phyloP scores from a whole-genome alignment of 2,797 vertebrate species.

The Odontamblyopus lacepedii region DNA sequence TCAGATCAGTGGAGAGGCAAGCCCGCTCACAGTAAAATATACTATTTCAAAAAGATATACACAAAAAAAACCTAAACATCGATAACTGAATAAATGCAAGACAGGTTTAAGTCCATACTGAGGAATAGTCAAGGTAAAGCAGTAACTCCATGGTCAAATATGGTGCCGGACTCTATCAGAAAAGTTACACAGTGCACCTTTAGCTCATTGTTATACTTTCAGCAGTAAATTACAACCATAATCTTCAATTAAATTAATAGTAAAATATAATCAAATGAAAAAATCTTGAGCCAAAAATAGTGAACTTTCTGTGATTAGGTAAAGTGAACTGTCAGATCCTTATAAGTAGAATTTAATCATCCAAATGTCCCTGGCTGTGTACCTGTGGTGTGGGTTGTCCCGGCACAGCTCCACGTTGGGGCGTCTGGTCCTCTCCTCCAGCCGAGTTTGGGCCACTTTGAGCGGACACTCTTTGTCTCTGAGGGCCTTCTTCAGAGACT shows the following conservation, averaged over 20 bases:
- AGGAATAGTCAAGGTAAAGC: not conserved
- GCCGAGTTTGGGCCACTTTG: constrained; percentile 91
- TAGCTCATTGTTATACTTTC: not conserved
- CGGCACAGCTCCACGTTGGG: constrained; percentile 91
- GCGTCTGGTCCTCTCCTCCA: constrained; percentile 88
- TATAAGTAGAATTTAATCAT: not conserved
- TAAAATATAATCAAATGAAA: no score
- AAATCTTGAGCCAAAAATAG: not conserved
- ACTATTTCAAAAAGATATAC: no score
- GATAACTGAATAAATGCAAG: no score
- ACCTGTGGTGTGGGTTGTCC: constrained; percentile 88
- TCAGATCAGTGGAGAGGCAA: no score
- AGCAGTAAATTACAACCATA: not conserved
- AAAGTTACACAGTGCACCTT: not conserved
- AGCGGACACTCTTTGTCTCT: constrained; percentile 85
- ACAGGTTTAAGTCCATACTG: no score
- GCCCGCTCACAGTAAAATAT: no score
- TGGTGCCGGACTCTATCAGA: not conserved
- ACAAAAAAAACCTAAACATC: no score
- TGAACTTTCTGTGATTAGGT: not conserved
- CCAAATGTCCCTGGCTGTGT: not conserved
- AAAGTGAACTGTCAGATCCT: no score
- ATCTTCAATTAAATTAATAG: not conserved
- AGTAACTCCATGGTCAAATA: no score
- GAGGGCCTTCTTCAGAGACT: constrained; percentile 86